Conservation (phyloP, 2,888 invertebrate species). For the Physocephala rufipes region DNA sequence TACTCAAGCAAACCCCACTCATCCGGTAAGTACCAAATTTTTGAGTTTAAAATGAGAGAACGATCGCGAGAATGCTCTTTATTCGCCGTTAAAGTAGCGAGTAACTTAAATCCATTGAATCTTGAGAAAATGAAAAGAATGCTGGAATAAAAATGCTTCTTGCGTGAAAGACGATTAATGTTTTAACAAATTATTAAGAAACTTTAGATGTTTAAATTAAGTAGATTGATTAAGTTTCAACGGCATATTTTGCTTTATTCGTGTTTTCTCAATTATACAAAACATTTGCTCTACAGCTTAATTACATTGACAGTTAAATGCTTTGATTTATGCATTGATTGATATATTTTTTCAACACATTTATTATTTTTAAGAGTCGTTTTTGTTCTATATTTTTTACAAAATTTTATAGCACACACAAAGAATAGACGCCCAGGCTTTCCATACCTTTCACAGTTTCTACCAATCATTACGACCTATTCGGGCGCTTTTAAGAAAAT, state of each 20-base stretch:
- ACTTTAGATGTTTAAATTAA: constrained; percentile 45
- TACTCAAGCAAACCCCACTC: too few species aligned
- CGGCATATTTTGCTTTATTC: constrained; percentile 50
- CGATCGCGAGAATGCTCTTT: too few species aligned
- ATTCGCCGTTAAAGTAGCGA: too few species aligned
- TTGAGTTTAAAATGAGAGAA: too few species aligned
- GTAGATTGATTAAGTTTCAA: constrained; percentile 41
- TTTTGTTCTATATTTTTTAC: constrained; percentile 39
- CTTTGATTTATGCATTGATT: constrained; percentile 5
- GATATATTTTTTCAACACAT: neutral
- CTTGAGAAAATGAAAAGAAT: constrained; percentile 14
- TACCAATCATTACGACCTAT: too few species aligned
- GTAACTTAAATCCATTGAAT: too few species aligned
- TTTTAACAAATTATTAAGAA: constrained; percentile 8
- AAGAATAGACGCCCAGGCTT: neutral
- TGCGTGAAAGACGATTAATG: neutral
- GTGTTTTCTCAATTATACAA: constrained; percentile 41
- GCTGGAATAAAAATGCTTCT: neutral
- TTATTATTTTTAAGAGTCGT: too few species aligned
- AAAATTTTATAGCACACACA: constrained; percentile 34
- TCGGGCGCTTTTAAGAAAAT: too few species aligned
- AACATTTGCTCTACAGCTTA: constrained; percentile 22
- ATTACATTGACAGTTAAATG: constrained; percentile 7
- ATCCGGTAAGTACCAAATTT: too few species aligned
- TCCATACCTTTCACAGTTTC: neutral